These are phyloP conservation scores for Galemys pyrenaicus DNA, from an alignment of 2,113 vertebrate species.

Conservation along the genomic window DNA sequence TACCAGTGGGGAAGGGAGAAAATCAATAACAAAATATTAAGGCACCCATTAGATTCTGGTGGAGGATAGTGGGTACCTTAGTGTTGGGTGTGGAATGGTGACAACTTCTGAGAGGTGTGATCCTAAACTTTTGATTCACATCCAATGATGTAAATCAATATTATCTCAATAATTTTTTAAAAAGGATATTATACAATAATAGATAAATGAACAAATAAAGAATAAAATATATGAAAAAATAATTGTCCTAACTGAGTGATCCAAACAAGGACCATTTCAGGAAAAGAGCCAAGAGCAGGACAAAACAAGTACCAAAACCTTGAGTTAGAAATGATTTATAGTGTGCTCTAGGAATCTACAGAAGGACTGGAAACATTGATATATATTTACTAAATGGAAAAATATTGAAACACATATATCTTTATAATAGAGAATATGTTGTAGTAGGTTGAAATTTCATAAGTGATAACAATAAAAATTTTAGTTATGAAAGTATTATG, in stretches of 20 bases:
- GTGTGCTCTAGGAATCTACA: neutral
- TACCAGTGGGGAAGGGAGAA: too few relatives aligned
- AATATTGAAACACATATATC: neutral
- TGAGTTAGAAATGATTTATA: neutral
- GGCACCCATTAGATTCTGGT: too few relatives aligned
- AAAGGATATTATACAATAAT: too few relatives aligned
- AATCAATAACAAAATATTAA: too few relatives aligned
- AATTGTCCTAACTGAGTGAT: neutral
- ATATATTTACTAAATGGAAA: neutral
- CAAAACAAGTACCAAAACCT: neutral
- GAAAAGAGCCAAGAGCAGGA: neutral
- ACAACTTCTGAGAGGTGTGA: too few relatives aligned
- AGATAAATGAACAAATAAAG: neutral
- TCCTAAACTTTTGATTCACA: too few relatives aligned
- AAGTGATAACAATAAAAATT: neutral
- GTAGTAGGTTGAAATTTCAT: neutral
- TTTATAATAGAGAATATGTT: neutral
- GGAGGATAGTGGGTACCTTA: too few relatives aligned
- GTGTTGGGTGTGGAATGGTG: too few relatives aligned
- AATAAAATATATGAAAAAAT: too few relatives aligned
- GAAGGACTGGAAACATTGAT: too few relatives aligned
- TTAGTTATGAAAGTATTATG: neutral
- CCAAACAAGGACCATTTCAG: neutral
- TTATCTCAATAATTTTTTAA: too few relatives aligned
- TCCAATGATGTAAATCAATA: too few relatives aligned